Percentiles rank a stretch among this genome's conserved stretches.
phyloP scores from a whole-genome alignment of 2,888 invertebrate species.

The Pomacea canaliculata region DNA sequence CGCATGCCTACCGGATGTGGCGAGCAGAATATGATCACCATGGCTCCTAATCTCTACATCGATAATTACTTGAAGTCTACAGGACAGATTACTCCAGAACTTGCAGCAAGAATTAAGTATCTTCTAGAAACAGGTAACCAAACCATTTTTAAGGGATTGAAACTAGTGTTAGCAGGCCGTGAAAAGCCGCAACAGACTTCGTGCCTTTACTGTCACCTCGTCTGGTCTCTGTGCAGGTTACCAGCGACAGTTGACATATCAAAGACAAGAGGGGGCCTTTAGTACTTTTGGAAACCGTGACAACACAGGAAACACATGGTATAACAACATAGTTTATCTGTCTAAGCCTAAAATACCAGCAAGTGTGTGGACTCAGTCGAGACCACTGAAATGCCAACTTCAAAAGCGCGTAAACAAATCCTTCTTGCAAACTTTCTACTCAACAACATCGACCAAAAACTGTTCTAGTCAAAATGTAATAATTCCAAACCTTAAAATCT shows the following conservation, averaged over 20 bases:
- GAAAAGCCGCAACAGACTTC: too few species aligned
- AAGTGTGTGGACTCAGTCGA: too few species aligned
- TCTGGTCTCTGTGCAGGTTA: constrained; percentile 74
- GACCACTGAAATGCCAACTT: too few species aligned
- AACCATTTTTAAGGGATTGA: not conserved
- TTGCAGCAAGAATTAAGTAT: constrained; percentile 75
- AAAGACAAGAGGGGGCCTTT: constrained; percentile 89
- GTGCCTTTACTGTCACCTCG: too few species aligned
- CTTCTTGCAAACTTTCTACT: too few species aligned
- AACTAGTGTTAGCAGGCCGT: too few species aligned
- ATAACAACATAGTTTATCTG: not conserved
- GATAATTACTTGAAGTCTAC: constrained; percentile 85
- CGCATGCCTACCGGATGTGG: constrained; percentile 89
- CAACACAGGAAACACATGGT: constrained; percentile 84
- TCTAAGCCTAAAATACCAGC: too few species aligned
- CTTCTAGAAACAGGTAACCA: constrained; percentile 78
- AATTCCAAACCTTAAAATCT: too few species aligned
- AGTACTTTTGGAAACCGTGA: constrained; percentile 84
- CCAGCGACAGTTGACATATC: constrained; percentile 90
- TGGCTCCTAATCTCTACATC: constrained; percentile 89
- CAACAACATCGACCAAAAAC: too few species aligned
- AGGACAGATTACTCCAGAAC: constrained; percentile 76
- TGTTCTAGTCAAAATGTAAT: too few species aligned
- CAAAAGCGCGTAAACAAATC: too few species aligned
- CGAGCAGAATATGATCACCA: constrained; percentile 90